Conservation (phyloP, 2,888 invertebrate species). For the Rotaria macrura region DNA sequence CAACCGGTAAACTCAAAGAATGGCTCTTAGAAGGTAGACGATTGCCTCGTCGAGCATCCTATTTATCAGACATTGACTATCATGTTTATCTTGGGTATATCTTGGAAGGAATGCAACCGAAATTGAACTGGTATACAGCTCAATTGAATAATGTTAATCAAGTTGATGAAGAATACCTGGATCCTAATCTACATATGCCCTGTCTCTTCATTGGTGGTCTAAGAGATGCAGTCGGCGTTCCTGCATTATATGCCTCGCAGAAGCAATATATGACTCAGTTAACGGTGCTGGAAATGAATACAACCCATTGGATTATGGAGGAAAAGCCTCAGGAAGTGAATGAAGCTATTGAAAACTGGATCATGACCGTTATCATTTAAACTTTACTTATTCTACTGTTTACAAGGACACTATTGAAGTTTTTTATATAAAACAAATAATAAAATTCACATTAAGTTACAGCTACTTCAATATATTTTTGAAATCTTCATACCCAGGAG, state of each 20-base stretch:
- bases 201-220: not conserved
- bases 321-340: not conserved
- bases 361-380: not conserved
- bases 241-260: not conserved
- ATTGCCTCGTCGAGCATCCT: not conserved
- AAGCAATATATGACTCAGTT: not conserved
- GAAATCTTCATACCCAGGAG: too few species aligned
- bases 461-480: too few species aligned
- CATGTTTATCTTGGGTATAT: not conserved
- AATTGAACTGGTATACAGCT: not conserved
- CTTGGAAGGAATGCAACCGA: not conserved
- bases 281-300: not conserved
- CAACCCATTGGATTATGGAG: not conserved
- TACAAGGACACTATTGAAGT: too few species aligned
- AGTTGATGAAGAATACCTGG: not conserved
- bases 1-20: not conserved
- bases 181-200: not conserved
- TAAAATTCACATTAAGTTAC: too few species aligned
- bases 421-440: too few species aligned
- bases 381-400: too few species aligned
- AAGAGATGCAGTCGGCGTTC: not conserved
- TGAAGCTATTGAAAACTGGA: not conserved
- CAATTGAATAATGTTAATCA: not conserved
- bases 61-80: not conserved
- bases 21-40: not conserved